Evolutionary conservation across 2,113 vertebrate species (phyloP).

Genomic region (Riparia riparia): DNA sequence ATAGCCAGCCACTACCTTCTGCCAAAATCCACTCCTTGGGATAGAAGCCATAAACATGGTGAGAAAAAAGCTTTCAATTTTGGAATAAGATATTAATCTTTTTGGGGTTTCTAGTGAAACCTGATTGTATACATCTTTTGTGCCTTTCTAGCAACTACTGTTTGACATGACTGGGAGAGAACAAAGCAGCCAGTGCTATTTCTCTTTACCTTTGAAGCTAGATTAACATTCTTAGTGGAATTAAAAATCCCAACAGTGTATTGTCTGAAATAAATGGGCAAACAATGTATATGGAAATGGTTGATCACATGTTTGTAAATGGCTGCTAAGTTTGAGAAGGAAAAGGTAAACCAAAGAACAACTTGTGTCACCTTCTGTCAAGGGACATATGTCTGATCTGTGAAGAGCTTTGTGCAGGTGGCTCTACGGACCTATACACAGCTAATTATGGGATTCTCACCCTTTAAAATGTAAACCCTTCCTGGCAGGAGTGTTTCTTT

Average conservation of each 20-base stretch:
- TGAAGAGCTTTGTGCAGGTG: not conserved
- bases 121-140: not conserved
- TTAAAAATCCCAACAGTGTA: not conserved
- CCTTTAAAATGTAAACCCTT: not conserved
- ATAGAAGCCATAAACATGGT: not conserved
- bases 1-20: not conserved
- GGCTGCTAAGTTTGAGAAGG: not conserved
- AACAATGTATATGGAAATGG: not conserved
- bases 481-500: not conserved
- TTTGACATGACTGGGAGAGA: not conserved
- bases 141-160: not conserved
- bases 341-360: not conserved
- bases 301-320: not conserved
- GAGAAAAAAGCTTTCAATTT: not conserved
- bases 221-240: constrained; percentile 46
- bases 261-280: constrained; percentile 20
- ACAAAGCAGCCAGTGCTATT: not conserved
- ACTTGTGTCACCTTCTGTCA: not conserved
- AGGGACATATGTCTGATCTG: not conserved
- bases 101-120: not conserved
- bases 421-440: not conserved
- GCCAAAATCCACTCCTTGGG: not conserved
- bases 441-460: not conserved
- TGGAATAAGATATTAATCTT: not conserved
- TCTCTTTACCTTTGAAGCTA: constrained; percentile 41